These are phyloP conservation scores for Chironomus riparius DNA, from an alignment of 2,888 invertebrate genomes.

Conservation along the genomic window DNA sequence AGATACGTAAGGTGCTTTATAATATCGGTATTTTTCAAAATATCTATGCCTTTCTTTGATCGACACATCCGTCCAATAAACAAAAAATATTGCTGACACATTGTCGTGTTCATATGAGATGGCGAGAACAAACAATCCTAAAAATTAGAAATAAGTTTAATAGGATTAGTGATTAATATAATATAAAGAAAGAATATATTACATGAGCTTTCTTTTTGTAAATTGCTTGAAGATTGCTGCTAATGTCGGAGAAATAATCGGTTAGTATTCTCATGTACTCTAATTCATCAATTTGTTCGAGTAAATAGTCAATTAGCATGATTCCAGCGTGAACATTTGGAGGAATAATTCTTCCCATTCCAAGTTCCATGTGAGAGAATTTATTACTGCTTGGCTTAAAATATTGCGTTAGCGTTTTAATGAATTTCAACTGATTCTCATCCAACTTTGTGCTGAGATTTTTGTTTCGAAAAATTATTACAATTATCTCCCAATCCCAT, in stretches of 20 bases:
- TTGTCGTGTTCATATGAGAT: conserved; percentile 75
- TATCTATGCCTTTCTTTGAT: conserved; percentile 54
- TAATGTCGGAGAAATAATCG: conserved; percentile 73
- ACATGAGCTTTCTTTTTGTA: conserved; percentile 21
- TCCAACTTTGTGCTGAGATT: conserved; percentile 45
- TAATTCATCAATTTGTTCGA: conserved; percentile 40
- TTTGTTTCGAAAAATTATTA: conserved; percentile 58
- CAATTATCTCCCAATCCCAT: conserved; percentile 92
- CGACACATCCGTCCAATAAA: conserved; percentile 82
- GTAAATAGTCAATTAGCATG: conserved; percentile 40
- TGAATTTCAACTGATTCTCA: conserved; percentile 57
- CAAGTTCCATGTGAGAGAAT: conserved; percentile 75
- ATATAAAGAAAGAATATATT: not conserved
- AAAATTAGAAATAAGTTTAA: not conserved
- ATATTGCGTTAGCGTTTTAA: conserved; percentile 71
- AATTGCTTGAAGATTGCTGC: conserved; percentile 52
- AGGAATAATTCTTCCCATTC: conserved; percentile 39
- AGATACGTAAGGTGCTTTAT: conserved; percentile 69
- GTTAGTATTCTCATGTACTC: conserved; percentile 63
- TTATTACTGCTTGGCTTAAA: conserved; percentile 79
- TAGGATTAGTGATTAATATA: not conserved
- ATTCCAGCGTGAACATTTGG: conserved; percentile 39
- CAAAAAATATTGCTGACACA: conserved; percentile 90
- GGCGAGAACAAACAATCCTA: conserved; percentile 85
- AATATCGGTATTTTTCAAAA: conserved; percentile 64